Evolutionary conservation across 2,113 vertebrate genomes (phyloP).

Genomic region (Lucifuga dentata): DNA sequence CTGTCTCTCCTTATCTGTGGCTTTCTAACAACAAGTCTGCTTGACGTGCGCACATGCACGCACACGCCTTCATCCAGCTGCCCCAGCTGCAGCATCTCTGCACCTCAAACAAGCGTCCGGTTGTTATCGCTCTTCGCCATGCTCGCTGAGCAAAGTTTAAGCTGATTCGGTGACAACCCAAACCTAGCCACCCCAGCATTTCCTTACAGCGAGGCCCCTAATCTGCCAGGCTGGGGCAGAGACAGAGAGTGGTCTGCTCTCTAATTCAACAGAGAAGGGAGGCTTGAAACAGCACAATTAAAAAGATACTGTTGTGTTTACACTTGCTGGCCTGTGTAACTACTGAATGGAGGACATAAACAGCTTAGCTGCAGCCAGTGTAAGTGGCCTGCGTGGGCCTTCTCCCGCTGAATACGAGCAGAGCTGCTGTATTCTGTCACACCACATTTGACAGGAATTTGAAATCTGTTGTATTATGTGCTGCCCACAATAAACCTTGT

Average conservation of each 20-base stretch:
- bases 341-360: conserved; percentile 84
- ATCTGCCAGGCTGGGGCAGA: conserved; percentile 77
- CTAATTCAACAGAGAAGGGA: conserved; percentile 81
- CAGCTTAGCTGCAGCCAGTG: conserved; percentile 82
- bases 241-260: conserved; percentile 72
- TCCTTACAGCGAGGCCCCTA: conserved; percentile 75
- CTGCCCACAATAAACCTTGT: conserved; percentile 81
- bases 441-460: conserved; percentile 82
- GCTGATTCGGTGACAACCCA: conserved; percentile 83
- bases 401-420: conserved; percentile 65
- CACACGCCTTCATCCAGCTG: conserved; percentile 39
- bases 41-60: conserved; percentile 25
- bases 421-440: conserved; percentile 75
- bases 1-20: conserved; percentile 57
- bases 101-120: conserved; percentile 75
- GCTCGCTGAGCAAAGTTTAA: conserved; percentile 85
- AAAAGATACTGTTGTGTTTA: conserved; percentile 85
- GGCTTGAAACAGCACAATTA: conserved; percentile 83
- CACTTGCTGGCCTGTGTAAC: conserved; percentile 83
- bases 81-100: conserved; percentile 59
- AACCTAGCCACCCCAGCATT: conserved; percentile 79
- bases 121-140: conserved; percentile 82
- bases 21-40: conserved; percentile 61
- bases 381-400: conserved; percentile 73
- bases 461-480: conserved; percentile 77